These are phyloP conservation scores for Drosophila fungiperda DNA, from an alignment of 2,888 invertebrate species.

Conservation along the genomic window DNA sequence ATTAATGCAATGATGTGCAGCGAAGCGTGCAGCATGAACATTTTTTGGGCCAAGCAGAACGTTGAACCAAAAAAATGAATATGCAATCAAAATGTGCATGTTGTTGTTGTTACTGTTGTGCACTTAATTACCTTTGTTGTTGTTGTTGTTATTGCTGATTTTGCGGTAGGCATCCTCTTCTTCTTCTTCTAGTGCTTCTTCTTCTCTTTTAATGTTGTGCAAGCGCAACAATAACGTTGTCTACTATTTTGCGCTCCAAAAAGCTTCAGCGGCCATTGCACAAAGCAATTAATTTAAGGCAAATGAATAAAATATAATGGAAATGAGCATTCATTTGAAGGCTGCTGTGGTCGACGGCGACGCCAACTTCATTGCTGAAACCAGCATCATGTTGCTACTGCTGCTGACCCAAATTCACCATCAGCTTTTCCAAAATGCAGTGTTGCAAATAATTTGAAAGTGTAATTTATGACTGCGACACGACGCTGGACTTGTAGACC, in stretches of 20 bases:
- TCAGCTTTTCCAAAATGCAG: conserved; percentile 64
- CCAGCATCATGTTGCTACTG: conserved; percentile 17
- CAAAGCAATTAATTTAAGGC: conserved; percentile 62
- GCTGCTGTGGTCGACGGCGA: conserved; percentile 42
- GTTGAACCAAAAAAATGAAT: conserved; percentile 65
- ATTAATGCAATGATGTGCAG: conserved; percentile 73
- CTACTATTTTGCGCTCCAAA: conserved; percentile 61
- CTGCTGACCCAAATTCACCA: conserved; percentile 55
- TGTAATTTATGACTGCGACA: conserved; percentile 65
- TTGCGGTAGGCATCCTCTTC: conserved; percentile 45
- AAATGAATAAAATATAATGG: conserved; percentile 64
- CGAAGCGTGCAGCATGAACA: conserved; percentile 71
- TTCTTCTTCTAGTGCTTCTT: conserved; percentile 12
- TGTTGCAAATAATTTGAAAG: conserved; percentile 68
- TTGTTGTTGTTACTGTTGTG: conserved; percentile 26
- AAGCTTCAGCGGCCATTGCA: conserved; percentile 54
- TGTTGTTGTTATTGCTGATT: conserved; percentile 19
- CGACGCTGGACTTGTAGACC: conserved; percentile 52
- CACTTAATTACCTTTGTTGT: conserved; percentile 43
- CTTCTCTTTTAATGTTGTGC: conserved; percentile 37
- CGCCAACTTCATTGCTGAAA: conserved; percentile 7
- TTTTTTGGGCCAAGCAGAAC: conserved; percentile 63
- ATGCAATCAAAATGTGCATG: conserved; percentile 56
- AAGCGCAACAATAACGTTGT: conserved; percentile 36
- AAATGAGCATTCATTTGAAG: conserved; percentile 60